Base-by-base conservation (phyloP, 2,888 invertebrate genomes). In the Lycocerus yunnanus region DNA sequence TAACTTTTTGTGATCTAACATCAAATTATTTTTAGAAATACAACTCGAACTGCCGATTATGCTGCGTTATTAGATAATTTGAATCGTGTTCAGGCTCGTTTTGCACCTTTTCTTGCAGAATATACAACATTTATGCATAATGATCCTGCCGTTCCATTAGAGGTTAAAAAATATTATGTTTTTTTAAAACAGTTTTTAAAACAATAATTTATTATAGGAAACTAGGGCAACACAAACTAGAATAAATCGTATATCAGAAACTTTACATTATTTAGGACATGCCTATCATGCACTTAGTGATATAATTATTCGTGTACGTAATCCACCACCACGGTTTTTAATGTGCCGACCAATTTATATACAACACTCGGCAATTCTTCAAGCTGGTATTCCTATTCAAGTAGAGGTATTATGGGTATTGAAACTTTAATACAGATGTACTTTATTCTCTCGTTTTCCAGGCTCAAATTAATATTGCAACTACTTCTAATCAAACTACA, bases 271-370 rank as follows among this genome's bases (percentile, higher is more conserved):
- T 79, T 89, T 97, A 81, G 92, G 96, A 2, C 98, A 98, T 84
- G 94, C 95, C 1, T 95, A 94, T 86, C 98, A 98, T 84, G 93
- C 94, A 1, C 88, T 96, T 66, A 97, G 97, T 82, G 97, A 98
- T 84, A 90, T 97, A 66, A 93, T 93, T 85, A 90, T 95, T 66
- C 91, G 94, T 82, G 90, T 94, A 77, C 89, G 90, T 24, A 90
- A 90, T 79, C 88, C 90, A 5, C 91, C 93, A 5, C 94, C 94
- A 0, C 89, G 95, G 74, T 90, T 90, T 75, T 88, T 95, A 60
- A 88, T 92, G 68, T 93, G 93, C 81, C 89, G 93, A 58, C 93
- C 93, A n/a, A 91, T 93, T 77, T 86, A 93, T 27, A 91, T 94
- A 27, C 93, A 93, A 81, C 93, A 93, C 82, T 84, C 90, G 13